phyloP scores from a whole-genome alignment of 2,797 vertebrate species.

The Philypnodon macrostomus region DNA sequence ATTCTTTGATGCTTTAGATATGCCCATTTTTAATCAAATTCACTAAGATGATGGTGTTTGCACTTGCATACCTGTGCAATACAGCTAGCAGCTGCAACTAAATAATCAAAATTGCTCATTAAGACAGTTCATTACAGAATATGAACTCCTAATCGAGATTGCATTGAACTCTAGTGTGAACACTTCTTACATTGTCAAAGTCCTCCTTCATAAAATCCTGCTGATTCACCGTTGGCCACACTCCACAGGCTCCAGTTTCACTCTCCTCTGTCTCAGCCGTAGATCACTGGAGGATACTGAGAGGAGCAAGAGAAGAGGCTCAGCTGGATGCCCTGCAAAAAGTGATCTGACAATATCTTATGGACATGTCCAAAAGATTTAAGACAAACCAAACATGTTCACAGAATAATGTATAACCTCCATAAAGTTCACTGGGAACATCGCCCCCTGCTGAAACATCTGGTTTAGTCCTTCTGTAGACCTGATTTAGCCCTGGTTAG shows the following conservation, averaged over 20 bases:
- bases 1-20: too few relatives aligned
- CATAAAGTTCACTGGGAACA: conserved; percentile 26
- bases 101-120: too few relatives aligned
- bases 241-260: conserved; percentile 1
- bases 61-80: too few relatives aligned
- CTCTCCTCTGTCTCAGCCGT: background rate
- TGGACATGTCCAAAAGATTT: conserved; percentile 16
- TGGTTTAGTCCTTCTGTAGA: too few relatives aligned
- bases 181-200: background rate
- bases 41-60: too few relatives aligned
- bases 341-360: conserved; percentile 7
- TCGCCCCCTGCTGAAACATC: too few relatives aligned
- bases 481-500: too few relatives aligned
- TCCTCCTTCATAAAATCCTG: background rate
- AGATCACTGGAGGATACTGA: background rate
- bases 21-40: too few relatives aligned
- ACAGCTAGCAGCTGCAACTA: too few relatives aligned
- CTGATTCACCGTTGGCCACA: background rate
- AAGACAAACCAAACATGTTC: conserved; percentile 24
- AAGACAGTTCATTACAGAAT: too few relatives aligned
- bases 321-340: background rate
- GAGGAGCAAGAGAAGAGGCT: conserved; percentile 10
- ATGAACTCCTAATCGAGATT: too few relatives aligned
- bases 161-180: background rate
- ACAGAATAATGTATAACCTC: conserved; percentile 25